phyloP scores from a whole-genome alignment of 2,797 vertebrate genomes.

The Phyllotis vaccarum region DNA sequence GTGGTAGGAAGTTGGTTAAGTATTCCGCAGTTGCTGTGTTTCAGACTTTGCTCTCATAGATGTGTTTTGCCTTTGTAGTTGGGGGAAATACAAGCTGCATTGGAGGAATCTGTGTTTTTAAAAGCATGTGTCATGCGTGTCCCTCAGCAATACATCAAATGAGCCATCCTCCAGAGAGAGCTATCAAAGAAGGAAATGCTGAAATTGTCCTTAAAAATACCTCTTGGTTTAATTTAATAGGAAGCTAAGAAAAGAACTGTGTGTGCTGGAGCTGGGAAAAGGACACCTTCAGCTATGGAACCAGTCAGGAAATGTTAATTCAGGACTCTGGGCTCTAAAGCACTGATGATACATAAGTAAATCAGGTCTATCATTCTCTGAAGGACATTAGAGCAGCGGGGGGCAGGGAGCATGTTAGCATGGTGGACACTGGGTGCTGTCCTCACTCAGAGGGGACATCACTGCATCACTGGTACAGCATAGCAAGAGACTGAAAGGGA shows the following conservation, averaged over 20 bases:
- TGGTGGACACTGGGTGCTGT: no score
- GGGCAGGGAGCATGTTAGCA: accelerated
- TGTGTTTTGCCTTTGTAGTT: slow-evolving; percentile 2
- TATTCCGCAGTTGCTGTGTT: neutral
- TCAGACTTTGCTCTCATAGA: slow-evolving; percentile 33
- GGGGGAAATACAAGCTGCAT: neutral
- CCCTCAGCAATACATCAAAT: neutral
- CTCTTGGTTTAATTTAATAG: neutral
- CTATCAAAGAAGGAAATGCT: neutral
- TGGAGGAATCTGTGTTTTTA: neutral
- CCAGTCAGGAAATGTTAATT: neutral
- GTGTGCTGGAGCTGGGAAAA: neutral
- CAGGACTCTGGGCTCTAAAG: no score
- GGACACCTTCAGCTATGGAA: neutral
- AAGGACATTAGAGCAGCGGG: neutral
- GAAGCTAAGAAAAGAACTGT: neutral
- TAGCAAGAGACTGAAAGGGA: neutral
- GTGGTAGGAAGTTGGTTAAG: neutral
- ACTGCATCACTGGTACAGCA: neutral
- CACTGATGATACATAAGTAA: neutral
- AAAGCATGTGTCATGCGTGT: neutral
- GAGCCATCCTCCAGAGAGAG: neutral
- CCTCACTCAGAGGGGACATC: neutral
- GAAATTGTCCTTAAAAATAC: neutral
- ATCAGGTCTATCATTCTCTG: neutral